Evolutionary conservation across 92 coral and sea anemone genomes (phyloP).

Genomic region (Paragorgia papillata): DNA sequence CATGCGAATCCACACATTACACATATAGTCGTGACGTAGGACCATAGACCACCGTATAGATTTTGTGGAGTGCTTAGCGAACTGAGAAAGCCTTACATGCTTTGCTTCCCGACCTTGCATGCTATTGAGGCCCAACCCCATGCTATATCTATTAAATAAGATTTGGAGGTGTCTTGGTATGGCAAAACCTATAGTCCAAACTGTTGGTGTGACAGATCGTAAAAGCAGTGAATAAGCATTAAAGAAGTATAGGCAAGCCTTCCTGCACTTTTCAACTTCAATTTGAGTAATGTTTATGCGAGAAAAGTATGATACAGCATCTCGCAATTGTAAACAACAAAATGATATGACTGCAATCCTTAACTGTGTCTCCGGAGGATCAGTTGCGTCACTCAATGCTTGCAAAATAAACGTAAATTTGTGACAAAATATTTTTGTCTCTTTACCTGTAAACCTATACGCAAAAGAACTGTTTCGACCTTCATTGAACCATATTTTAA

Average conservation of each 20-base stretch:
- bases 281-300: conserved; percentile 37
- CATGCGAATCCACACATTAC: conserved; percentile 59
- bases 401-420: conserved; percentile 66
- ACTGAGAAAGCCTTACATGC: conserved; percentile 59
- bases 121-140: conserved; percentile 62
- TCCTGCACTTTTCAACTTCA: conserved; percentile 4
- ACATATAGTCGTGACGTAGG: conserved; percentile 54
- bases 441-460: conserved; percentile 73
- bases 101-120: conserved; percentile 76
- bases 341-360: conserved; percentile 56
- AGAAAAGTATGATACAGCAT: too few species aligned
- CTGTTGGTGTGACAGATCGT: conserved; percentile 58
- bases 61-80: conserved; percentile 63
- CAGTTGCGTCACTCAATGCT: conserved; percentile 50
- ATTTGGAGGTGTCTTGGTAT: conserved; percentile 63
- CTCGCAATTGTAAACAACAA: conserved; percentile 59
- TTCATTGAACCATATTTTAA: conserved; percentile 54
- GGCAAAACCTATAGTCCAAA: conserved; percentile 75
- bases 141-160: conserved; percentile 48
- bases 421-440: conserved; percentile 66
- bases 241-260: conserved; percentile 52
- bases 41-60: conserved; percentile 65
- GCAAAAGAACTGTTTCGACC: conserved; percentile 55
- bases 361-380: conserved; percentile 41
- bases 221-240: conserved; percentile 53